Evolutionary conservation across 2,113 vertebrate genomes (phyloP), one percentile per base, ranked within the genome.

Genomic region (Callospermophilus lateralis): DNA sequence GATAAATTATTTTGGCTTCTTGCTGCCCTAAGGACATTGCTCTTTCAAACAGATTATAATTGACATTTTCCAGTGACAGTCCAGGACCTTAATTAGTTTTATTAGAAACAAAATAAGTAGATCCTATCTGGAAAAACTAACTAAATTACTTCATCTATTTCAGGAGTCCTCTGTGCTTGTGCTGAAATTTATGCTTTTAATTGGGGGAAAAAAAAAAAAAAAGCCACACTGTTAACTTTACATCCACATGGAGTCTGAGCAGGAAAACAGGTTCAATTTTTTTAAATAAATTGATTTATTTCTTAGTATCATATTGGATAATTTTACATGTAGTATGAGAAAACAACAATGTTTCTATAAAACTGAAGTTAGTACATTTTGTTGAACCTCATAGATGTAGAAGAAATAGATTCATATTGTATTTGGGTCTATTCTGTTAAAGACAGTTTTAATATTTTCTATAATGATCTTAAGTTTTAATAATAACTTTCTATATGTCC

Each of bases 101-200:
- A 92, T 97, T 93, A 84, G 68, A 90, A 95, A 96, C 32, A 65
- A 94, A 96, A 93, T 94, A 37, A 93, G 51, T 96, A 93, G 72
- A 93, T 8, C 22, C 34, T 94, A 9, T 65, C 15, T 81, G 53
- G 37, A 89, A 89, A 96, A 93, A 45, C 15, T 70, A 11, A 81
- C 48, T 22, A 87, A 91, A n/a, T 97, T 94, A 80, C 30, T 94
- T 94, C 90, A 95, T 78, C 16, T 87, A 80, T 84, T 58, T 95
- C 90, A 97, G 63, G 70, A 87, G 2, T 42, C 88, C 51, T 73
- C 74, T 93, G 42, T 95, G 19, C 24, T 80, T 55, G 1, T 94
- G 28, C 20, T 92, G 53, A 89, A 83, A 67, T 88, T 84, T 95
- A n/a, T 84, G 53, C 93, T 15, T 76, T 48, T 89, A 94, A 17